Evolutionary conservation across 1,140 invertebrate species (phyloP), one percentile per base, ranked within the genome.

Genomic region (Ptiloglossa arizonensis): DNA sequence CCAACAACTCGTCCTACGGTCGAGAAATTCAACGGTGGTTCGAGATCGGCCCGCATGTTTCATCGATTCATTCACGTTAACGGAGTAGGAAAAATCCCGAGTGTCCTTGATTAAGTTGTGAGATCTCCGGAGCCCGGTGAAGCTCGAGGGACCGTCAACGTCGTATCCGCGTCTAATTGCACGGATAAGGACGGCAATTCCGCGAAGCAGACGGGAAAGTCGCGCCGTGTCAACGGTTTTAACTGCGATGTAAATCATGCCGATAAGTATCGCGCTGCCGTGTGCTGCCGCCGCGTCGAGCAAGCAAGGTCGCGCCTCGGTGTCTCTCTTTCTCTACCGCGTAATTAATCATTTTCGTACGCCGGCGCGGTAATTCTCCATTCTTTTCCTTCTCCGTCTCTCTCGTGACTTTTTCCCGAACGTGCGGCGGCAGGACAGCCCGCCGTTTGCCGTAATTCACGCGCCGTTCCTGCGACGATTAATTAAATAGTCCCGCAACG

Each of bases 321-420:
- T 75, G 72, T 87, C 66, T 79, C 75, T 56, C 56, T 62, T 74
- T 48, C 64, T 5, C 5, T 9, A 0, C 5, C 46, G 68, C 66
- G 81, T 82, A 81, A 90, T 89, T 89, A 89, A 91, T 90, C 89
- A 89, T 89, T 88, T 90, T 85, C 77, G 70, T 81, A 66, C 62
- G 60, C 70, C 67, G 64, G 41, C 73, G 72, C 69, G 74, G 67
- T 85, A 87, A 88, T 86, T 80, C 63, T 38, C 70, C 79, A 41
- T 52, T 41, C 15, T 35, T 32, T 11, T 32, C 19, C 15, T 11
- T 54, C n/a, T 44, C 11, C 13, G 9, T 22, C 13, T 22, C 17
- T n/a, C 52, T 27, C 32, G 24, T 1, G 22, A 13, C 32, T 35
- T 76, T 60, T n/a, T 38, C 32, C 24, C 67, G 56, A 63, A 62